A percentile compares a stretch with the other conserved stretches of the same genome.
phyloP scores from a whole-genome alignment of 2,797 vertebrate genomes.

The Danio choprae region DNA sequence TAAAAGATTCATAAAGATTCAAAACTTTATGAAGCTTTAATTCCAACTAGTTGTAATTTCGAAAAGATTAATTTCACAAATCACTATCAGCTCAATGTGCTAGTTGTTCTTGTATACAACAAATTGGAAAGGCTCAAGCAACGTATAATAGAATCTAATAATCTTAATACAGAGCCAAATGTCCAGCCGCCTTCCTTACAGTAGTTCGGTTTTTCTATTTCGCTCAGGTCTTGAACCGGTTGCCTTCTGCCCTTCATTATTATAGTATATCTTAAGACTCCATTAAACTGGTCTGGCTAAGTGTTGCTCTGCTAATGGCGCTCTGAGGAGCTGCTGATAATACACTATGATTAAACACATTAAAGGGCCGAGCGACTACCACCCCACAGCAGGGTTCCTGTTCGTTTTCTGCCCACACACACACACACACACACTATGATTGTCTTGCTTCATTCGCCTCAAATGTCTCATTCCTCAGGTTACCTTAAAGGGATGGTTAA shows the following conservation, averaged over 20 bases:
- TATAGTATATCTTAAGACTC: constrained; percentile 41
- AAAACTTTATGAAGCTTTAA: too few species aligned
- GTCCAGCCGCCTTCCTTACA: constrained; percentile 28
- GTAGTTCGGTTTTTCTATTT: constrained; percentile 18
- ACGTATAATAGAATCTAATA: too few species aligned
- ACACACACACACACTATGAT: constrained; percentile 6
- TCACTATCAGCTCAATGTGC: too few species aligned
- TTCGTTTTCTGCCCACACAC: constrained; percentile 61
- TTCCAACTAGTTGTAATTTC: too few species aligned
- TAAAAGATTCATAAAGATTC: too few species aligned
- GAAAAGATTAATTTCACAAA: too few species aligned
- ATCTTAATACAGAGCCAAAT: constrained; percentile 1
- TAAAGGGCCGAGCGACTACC: constrained; percentile 71
- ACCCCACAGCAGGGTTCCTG: constrained; percentile 67
- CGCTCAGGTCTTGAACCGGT: constrained; percentile 9
- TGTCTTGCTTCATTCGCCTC: constrained; percentile 19
- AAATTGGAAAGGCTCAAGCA: too few species aligned
- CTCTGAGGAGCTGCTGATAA: constrained; percentile 71
- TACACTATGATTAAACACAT: constrained; percentile 79
- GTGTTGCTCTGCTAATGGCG: constrained; percentile 71
- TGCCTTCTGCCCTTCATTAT: constrained; percentile 44
- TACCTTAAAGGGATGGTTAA: constrained; percentile 35
- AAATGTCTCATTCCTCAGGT: constrained; percentile 1
- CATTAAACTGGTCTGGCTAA: constrained; percentile 60
- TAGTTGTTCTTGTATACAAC: too few species aligned